phyloP scores from a whole-genome alignment of 1,140 invertebrate genomes.

The Tyrophagus putrescentiae region DNA sequence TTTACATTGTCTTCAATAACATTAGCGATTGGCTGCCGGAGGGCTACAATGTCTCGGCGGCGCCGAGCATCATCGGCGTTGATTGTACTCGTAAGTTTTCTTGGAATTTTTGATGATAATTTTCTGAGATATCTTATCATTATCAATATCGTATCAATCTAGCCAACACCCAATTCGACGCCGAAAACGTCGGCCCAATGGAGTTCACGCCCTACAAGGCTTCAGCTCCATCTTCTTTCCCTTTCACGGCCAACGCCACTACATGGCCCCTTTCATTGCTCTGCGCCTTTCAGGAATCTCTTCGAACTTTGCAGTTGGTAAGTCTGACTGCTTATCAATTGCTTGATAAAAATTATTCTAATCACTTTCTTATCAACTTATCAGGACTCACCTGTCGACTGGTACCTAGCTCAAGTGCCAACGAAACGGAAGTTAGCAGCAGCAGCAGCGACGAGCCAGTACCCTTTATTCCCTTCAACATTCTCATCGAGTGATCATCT shows the following conservation, averaged over 20 bases:
- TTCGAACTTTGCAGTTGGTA: too few relatives aligned
- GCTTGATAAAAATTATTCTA: too few relatives aligned
- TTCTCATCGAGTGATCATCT: constrained; percentile 15
- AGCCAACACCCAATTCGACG: constrained; percentile 18
- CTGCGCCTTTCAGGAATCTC: too few relatives aligned
- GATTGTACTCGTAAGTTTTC: constrained; percentile 14
- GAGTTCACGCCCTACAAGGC: constrained; percentile 22
- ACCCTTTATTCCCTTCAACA: constrained; percentile 16
- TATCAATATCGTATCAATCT: too few relatives aligned
- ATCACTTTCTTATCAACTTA: too few relatives aligned
- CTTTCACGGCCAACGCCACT: constrained; percentile 14
- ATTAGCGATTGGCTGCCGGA: constrained; percentile 15
- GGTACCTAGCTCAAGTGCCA: too few relatives aligned
- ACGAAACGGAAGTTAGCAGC: constrained; percentile 16
- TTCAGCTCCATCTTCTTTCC: constrained; percentile 18
- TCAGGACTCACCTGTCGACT: too few relatives aligned
- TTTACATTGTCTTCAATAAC: constrained; percentile 21
- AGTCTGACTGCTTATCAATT: too few relatives aligned
- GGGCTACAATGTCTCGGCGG: too few relatives aligned
- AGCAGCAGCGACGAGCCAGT: constrained; percentile 19
- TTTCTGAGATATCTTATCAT: constrained; percentile 1
- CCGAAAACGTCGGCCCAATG: constrained; percentile 19
- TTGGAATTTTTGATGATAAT: background rate
- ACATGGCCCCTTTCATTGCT: constrained; percentile 23
- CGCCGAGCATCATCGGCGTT: constrained; percentile 2